Base-by-base conservation (phyloP, 2,797 vertebrate genomes). In the Sternarchorhynchus goeldii region DNA sequence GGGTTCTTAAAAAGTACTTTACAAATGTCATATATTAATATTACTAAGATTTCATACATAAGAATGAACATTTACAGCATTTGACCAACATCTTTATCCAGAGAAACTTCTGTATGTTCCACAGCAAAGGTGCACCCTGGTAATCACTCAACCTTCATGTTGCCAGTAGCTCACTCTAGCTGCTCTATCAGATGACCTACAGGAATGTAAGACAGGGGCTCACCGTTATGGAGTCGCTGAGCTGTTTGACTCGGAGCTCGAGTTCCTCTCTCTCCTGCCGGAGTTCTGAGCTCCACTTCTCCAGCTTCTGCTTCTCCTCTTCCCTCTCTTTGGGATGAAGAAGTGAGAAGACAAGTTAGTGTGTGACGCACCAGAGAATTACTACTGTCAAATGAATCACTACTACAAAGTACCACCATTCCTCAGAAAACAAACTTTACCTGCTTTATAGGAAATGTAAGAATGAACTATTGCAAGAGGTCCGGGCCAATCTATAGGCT, bases 391-490 rank as follows among this genome's bases (percentile, higher is more conserved):
- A 25, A 25, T 25, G 45, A 50, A 59, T 53, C 6, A 2, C 8
- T 41, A 50, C 2, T 60, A 18, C 32, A 63, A 36, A 65, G 6
- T 8, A 4, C 39, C 20, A 29, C 5, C 67, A 16, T 53, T 20
- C 2, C 29, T 20, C 5, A 34, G 20, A 57, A 50, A 50, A 50
- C 45, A 31, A n/a, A 31, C 5, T 69, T 76, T 90, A 96, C 95
- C 95, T 93, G 94, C 94, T 95, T 96, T 96, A 89, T 96, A 96
- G 67, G 95, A 95, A 79, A 96, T 96, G 90, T 95, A 96, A 67
- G 95, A 96, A 93, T 96, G 95, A 83, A 96, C 95, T 82, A 96
- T 96, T 87, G 95, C 95, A 91, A 96, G 90, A 80, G 94, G 95
- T 85, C 95, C 95, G 34, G 95, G 95, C 95, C 95, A 96, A 14